Base-by-base conservation (phyloP, 2,113 vertebrate genomes). In the Ciconia maguari region DNA sequence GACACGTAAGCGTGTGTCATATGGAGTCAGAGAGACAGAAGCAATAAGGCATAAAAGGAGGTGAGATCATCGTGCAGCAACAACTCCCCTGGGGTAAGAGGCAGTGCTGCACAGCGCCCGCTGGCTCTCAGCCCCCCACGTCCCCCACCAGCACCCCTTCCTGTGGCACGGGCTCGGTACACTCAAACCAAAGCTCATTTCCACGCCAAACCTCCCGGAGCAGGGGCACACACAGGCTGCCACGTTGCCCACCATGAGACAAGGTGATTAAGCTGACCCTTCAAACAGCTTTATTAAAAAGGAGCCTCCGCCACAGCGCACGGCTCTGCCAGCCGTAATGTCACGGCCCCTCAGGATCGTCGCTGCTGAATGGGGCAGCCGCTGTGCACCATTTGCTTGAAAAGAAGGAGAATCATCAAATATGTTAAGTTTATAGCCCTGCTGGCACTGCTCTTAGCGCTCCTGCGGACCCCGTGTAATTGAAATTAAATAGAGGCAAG, bases 11-110 rank as follows among this genome's bases (percentile, higher is more conserved):
- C n/a, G 27, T 94, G 92, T 97, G 95, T 97, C 96, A 96, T 4
- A 36, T 1, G 4, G 74, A 97, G 94, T 68, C 88, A 97, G 81
- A 80, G 24, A 94, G 97, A 96, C 93, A 96, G 97, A 82, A 94
- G 97, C 97, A 97, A 95, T 96, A 97, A 95, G 97, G 94, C 95
- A 65, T 95, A 96, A 96, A 95, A 96, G 94, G 94, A 97, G 94
- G 96, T 95, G 92, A 97, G 94, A 96, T 94, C 97, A 95, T 95
- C 41, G 8, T 17, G 72, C 78, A 87, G 92, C 91, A 78, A 38
- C 83, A 66, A 1, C 91, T 87, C 90, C 89, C 94, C 86, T 38
- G 88, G 96, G 94, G 83, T 46, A 41, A 14, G 8, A 87, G 68
- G 80, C 90, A 88, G 62, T 21, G 30, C 89, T 72, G 62, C 86